Evolutionary conservation across 2,888 invertebrate genomes (phyloP).

Genomic region (Apotomis capreana): DNA sequence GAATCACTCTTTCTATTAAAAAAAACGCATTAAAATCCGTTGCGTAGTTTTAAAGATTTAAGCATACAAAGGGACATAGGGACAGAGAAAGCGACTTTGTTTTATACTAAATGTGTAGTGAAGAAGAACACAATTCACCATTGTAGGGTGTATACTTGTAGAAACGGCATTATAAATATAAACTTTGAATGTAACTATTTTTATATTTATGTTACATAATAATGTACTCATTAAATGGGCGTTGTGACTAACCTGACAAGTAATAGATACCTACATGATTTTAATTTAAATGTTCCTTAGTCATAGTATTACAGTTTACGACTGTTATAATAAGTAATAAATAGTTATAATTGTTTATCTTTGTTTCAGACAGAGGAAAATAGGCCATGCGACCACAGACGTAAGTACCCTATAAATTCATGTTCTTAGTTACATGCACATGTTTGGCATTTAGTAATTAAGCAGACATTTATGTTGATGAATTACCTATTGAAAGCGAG

Average conservation of each 20-base stretch:
- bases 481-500: conserved; percentile 31
- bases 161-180: too few species aligned
- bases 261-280: background rate
- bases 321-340: background rate
- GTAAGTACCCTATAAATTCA: conserved; percentile 31
- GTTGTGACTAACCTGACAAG: background rate
- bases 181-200: too few species aligned
- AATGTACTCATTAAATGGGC: background rate
- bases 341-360: background rate
- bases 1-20: too few species aligned
- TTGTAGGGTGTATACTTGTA: too few species aligned
- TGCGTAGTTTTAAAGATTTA: too few species aligned
- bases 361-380: conserved; percentile 19
- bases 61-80: too few species aligned
- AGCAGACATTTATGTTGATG: conserved; percentile 32
- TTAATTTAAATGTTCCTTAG: background rate
- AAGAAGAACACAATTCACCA: too few species aligned
- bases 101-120: too few species aligned
- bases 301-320: background rate
- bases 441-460: conserved; percentile 27
- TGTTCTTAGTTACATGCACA: conserved; percentile 13
- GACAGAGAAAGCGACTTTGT: too few species aligned
- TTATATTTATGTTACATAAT: too few species aligned
- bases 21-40: too few species aligned
- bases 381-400: conserved; percentile 5